These are phyloP conservation scores for Drosophila neonasuta DNA, from an alignment of 2,888 invertebrate species.

Conservation along the genomic window DNA sequence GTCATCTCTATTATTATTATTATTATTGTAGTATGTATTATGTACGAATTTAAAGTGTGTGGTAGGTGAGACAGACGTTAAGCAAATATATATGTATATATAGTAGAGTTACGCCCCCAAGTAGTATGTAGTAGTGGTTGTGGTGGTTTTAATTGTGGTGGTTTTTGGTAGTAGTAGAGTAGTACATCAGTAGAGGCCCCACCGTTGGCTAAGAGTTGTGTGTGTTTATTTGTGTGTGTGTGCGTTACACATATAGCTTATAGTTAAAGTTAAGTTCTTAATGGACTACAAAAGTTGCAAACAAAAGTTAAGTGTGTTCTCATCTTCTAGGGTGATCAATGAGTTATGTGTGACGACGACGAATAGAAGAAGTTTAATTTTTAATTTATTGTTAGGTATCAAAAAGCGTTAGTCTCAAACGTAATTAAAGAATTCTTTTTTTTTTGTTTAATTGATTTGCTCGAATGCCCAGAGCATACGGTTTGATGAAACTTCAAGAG, in stretches of 20 bases:
- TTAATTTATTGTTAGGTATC: slow-evolving; percentile 36
- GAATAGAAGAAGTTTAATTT: slow-evolving; percentile 12
- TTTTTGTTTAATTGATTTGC: background rate
- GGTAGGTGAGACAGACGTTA: slow-evolving; percentile 49
- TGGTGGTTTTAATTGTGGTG: slow-evolving; percentile 24
- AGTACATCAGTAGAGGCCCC: slow-evolving; percentile 49
- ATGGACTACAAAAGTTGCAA: slow-evolving; percentile 60
- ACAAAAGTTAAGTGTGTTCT: slow-evolving; percentile 66
- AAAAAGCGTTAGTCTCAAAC: slow-evolving; percentile 67
- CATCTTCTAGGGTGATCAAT: slow-evolving; percentile 63
- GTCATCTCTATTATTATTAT: slow-evolving; percentile 17
- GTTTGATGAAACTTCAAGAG: slow-evolving; percentile 55
- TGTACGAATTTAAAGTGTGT: slow-evolving; percentile 28
- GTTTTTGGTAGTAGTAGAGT: slow-evolving; percentile 30
- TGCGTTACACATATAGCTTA: slow-evolving; percentile 37
- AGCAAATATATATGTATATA: slow-evolving; percentile 28
- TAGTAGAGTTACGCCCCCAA: slow-evolving; percentile 43
- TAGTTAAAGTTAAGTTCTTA: slow-evolving; percentile 68
- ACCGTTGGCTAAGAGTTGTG: slow-evolving; percentile 36
- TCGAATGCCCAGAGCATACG: slow-evolving; percentile 25
- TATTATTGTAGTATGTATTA: slow-evolving; percentile 30
- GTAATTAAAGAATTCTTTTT: slow-evolving; percentile 12
- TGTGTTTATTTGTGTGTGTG: slow-evolving; percentile 27
- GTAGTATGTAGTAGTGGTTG: slow-evolving; percentile 34
- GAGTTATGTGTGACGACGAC: slow-evolving; percentile 72